Evolutionary conservation across 2,113 vertebrate species (phyloP).

Genomic region (Dendropsophus ebraccatus): DNA sequence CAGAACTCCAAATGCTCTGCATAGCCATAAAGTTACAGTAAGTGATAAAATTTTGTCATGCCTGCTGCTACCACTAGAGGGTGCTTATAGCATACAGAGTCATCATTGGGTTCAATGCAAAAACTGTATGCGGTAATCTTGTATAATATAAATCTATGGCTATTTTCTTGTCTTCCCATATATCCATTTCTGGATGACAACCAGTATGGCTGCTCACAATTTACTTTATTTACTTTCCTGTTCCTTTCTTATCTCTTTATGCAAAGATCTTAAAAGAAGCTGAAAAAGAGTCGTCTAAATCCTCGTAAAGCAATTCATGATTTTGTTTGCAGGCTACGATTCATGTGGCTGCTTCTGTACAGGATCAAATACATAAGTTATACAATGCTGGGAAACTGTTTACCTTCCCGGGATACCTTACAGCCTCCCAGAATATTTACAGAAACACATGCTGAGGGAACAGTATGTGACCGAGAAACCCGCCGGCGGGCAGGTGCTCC

Average conservation of each 20-base stretch:
- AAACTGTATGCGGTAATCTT: too few species aligned
- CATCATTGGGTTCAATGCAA: too few species aligned
- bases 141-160: not conserved
- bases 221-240: too few species aligned
- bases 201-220: too few species aligned
- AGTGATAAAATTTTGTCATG: too few species aligned
- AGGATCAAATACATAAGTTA: constrained; percentile 49
- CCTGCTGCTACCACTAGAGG: too few species aligned
- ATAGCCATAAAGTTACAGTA: too few species aligned
- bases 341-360: constrained; percentile 39
- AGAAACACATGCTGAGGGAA: constrained; percentile 5
- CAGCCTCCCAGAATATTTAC: constrained; percentile 10
- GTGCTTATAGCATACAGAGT: too few species aligned
- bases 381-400: constrained; percentile 28
- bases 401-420: constrained; percentile 44
- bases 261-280: not conserved
- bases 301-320: constrained; percentile 24
- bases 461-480: not conserved
- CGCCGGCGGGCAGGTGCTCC: too few species aligned
- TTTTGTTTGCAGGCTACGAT: constrained; percentile 19
- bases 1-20: not conserved
- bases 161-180: not conserved
- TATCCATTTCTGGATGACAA: too few species aligned
- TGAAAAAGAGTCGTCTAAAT: not conserved
- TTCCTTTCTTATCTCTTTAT: not conserved